These are phyloP conservation scores for Thaumetopoea pityocampa DNA, from an alignment of 1,140 invertebrate genomes.

Conservation along the genomic window DNA sequence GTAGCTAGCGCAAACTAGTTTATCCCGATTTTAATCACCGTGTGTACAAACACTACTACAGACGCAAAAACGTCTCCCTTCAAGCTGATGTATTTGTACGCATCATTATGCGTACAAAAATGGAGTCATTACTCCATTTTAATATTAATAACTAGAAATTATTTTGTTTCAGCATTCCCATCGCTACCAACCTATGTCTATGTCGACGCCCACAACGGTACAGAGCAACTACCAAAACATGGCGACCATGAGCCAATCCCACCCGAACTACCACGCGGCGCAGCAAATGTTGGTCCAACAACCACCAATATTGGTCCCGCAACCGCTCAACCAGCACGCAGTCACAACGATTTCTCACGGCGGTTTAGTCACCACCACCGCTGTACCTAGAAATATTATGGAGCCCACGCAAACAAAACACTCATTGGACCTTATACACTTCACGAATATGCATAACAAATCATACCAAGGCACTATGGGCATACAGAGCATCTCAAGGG, in stretches of 20 bases:
- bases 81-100: too few relatives aligned
- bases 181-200: slow-evolving; percentile 62
- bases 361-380: slow-evolving; percentile 31
- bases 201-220: slow-evolving; percentile 58
- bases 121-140: too few relatives aligned
- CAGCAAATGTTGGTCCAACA: slow-evolving; percentile 13
- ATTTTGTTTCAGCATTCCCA: slow-evolving; percentile 39
- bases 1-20: too few relatives aligned
- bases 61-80: too few relatives aligned
- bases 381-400: slow-evolving; percentile 38
- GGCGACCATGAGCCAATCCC: slow-evolving; percentile 54
- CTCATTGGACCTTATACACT: slow-evolving; percentile 52
- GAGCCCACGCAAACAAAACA: slow-evolving; percentile 44
- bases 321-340: slow-evolving; percentile 4
- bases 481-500: slow-evolving; percentile 44
- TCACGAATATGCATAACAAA: slow-evolving; percentile 43
- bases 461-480: slow-evolving; percentile 32
- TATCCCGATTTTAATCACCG: too few relatives aligned
- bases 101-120: too few relatives aligned
- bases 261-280: slow-evolving; percentile 44
- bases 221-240: slow-evolving; percentile 55
- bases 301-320: slow-evolving; percentile 18
- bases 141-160: too few relatives aligned
- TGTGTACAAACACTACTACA: too few relatives aligned
- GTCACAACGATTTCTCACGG: slow-evolving; percentile 30